Conservation (phyloP, 1,140 invertebrate genomes). For the Drosophila kepulauana region DNA sequence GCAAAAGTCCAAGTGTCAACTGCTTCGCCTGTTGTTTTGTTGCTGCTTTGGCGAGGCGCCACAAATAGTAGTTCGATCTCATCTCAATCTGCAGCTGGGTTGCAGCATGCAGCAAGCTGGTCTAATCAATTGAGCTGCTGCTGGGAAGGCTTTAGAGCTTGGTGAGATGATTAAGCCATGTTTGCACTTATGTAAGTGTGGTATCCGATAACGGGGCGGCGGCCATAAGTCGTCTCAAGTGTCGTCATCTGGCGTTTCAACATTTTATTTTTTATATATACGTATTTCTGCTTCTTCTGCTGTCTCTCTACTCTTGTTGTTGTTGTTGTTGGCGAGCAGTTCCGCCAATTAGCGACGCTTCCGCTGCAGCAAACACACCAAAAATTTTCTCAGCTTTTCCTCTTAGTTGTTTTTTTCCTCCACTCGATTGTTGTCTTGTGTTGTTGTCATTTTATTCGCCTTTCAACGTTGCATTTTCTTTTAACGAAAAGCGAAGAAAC, state of each 20-base stretch:
- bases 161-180: constrained; percentile 77
- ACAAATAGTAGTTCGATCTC: constrained; percentile 36
- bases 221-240: constrained; percentile 77
- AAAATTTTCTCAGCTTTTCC: constrained; percentile 69
- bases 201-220: constrained; percentile 64
- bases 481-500: constrained; percentile 22
- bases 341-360: constrained; percentile 79
- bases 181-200: constrained; percentile 77
- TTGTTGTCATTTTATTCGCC: constrained; percentile 42
- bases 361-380: constrained; percentile 61
- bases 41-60: constrained; percentile 14
- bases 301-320: constrained; percentile 21
- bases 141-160: constrained; percentile 50
- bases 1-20: constrained; percentile 74
- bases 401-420: constrained; percentile 15
- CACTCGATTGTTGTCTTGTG: constrained; percentile 5
- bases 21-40: constrained; percentile 14
- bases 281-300: constrained; percentile 20
- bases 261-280: constrained; percentile 54
- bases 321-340: constrained; percentile 53
- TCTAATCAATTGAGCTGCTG: constrained; percentile 73
- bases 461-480: constrained; percentile 44
- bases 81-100: constrained; percentile 7
- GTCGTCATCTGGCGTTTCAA: constrained; percentile 75
- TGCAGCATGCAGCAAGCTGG: constrained; percentile 17